Evolutionary conservation across 2,113 vertebrate species (phyloP), one percentile per base, ranked within the genome.

Genomic region (Lathamus discolor): DNA sequence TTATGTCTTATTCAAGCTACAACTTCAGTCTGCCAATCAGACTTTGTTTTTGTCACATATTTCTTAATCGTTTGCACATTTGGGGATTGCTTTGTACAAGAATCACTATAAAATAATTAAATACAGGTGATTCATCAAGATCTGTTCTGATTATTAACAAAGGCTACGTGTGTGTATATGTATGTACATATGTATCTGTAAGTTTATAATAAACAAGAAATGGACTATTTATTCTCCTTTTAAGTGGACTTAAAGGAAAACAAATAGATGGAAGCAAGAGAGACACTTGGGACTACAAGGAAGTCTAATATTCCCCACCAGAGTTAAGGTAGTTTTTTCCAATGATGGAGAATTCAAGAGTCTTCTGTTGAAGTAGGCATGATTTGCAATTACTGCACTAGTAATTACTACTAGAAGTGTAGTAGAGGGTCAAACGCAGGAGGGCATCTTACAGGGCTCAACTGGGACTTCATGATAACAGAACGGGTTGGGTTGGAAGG

Each of bases 31-130:
- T 93, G 86, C 77, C 83, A 79, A 57, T 88, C 85, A 90, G 88
- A 78, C 41, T 84, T 64, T 57, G 22, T 11, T 95, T 83, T 90
- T 77, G 57, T 90, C 29, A 61, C 74, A 22, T 92, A 49, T 83
- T 94, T 82, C 73, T 64, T 93, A 91, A 92, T 86, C 62, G 69
- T 51, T 91, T 88, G 62, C 78, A 86, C 63, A 37, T 92, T 92
- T 54, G n/a, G 24, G 19, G 28, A 73, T 64, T 55, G 8, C 14
- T 92, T 88, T 88, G 82, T 86, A 39, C 25, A 86, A 62, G 66
- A 64, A 72, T 49, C 29, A 37, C 35, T 81, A 16, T 49, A 68
- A 84, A 94, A 88, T 91, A 67, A 82, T 44, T 28, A 87, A 59
- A 72, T 62, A 46, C 46, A 86, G 10, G 61, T 49, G 55, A 84